phyloP scores from a whole-genome alignment of 2,113 vertebrate species.

The Macheiramphus alcinus region DNA sequence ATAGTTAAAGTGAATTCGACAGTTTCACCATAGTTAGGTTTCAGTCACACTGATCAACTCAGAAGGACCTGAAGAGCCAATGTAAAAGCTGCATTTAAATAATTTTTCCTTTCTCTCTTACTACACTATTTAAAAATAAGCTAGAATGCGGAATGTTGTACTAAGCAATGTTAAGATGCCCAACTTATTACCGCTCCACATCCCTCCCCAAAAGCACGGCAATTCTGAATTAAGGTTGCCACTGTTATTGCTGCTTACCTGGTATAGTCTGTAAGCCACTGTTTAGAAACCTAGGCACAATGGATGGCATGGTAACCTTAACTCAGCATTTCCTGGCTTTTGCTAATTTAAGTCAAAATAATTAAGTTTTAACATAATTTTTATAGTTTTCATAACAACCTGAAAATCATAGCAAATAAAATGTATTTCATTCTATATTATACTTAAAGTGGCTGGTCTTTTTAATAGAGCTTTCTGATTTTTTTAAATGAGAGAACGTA shows the following conservation, averaged over 20 bases:
- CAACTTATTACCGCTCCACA: constrained; percentile 53
- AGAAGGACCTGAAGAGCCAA: background rate
- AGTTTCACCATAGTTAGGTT: constrained; percentile 23
- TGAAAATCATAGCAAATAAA: constrained; percentile 61
- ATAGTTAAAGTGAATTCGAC: background rate
- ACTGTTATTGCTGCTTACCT: constrained; percentile 65
- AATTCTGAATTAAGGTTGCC: background rate
- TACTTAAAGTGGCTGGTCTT: constrained; percentile 52
- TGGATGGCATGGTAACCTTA: constrained; percentile 25
- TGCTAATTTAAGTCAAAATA: constrained; percentile 1
- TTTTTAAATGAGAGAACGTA: constrained; percentile 56
- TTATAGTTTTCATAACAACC: constrained; percentile 31
- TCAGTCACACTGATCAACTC: background rate
- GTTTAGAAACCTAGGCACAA: constrained; percentile 41
- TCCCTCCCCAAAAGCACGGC: constrained; percentile 17
- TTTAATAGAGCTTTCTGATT: constrained; percentile 59
- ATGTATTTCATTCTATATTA: constrained; percentile 33
- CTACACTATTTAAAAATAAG: constrained; percentile 43
- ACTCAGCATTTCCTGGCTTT: constrained; percentile 15
- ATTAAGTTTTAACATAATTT: constrained; percentile 1
- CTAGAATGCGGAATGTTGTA: constrained; percentile 9
- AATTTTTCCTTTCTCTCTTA: constrained; percentile 12
- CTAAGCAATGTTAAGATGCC: constrained; percentile 31
- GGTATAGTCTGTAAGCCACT: constrained; percentile 26
- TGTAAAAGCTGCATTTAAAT: background rate